Conservation (phyloP, 2,888 invertebrate genomes). For the Cryptocephalus moraei region DNA sequence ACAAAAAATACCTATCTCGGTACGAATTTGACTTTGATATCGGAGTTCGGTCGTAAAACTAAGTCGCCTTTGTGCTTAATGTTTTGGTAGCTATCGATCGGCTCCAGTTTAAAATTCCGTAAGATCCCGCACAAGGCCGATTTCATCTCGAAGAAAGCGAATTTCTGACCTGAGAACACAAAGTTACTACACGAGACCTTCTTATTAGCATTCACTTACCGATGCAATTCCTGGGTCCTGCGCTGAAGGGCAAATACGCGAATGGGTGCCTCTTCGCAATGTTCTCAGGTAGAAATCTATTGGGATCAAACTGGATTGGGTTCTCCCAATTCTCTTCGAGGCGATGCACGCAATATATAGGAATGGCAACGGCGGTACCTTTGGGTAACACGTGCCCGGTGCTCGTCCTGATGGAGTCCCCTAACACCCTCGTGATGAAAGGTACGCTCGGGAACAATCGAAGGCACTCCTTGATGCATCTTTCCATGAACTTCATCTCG, state of each 20-base stretch:
- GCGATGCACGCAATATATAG: constrained; percentile 37
- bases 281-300: constrained; percentile 35
- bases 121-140: constrained; percentile 45
- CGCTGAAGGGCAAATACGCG: constrained; percentile 37
- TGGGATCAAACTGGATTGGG: constrained; percentile 27
- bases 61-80: constrained; percentile 38
- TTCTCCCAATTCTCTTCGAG: constrained; percentile 38
- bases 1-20: constrained; percentile 1
- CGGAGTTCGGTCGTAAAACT: constrained; percentile 35
- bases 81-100: constrained; percentile 39
- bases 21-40: constrained; percentile 4
- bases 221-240: constrained; percentile 37
- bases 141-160: constrained; percentile 53
- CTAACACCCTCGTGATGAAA: constrained; percentile 26
- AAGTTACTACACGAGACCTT: neutral
- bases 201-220: constrained; percentile 10
- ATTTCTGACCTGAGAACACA: constrained; percentile 44
- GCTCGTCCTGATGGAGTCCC: constrained; percentile 17
- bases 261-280: constrained; percentile 33
- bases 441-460: constrained; percentile 19
- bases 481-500: constrained; percentile 52
- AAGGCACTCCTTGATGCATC: constrained; percentile 19
- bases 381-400: constrained; percentile 33
- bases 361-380: constrained; percentile 9
- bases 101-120: constrained; percentile 41